Conservation (phyloP, 2,113 vertebrate species). For the Neomonachus schauinslandi region DNA sequence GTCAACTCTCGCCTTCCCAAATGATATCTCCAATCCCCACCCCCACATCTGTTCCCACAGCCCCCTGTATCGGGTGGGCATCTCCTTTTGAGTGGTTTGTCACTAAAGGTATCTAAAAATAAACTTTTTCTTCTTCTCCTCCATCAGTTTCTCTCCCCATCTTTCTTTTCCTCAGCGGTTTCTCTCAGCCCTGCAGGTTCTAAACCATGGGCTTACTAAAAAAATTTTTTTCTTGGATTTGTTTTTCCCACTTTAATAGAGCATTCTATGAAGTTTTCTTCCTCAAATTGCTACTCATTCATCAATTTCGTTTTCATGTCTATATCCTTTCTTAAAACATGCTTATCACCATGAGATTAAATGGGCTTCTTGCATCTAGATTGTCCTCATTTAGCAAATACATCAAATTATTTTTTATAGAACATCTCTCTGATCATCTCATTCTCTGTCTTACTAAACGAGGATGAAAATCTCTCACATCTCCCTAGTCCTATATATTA, state of each 20-base stretch:
- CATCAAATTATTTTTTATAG: neutral
- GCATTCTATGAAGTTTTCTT: neutral
- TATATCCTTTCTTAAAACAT: neutral
- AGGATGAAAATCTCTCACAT: neutral
- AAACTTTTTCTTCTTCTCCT: neutral
- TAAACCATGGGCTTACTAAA: neutral
- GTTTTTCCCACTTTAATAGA: neutral
- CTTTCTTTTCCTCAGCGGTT: neutral
- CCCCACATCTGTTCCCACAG: neutral
- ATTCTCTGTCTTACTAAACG: neutral
- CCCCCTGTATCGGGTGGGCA: neutral
- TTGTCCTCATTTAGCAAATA: neutral
- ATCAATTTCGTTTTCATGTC: neutral
- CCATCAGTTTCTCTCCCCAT: neutral
- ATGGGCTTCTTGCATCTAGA: neutral
- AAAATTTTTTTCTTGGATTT: neutral
- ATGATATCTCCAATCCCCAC: neutral
- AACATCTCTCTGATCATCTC: neutral
- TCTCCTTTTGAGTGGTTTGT: neutral
- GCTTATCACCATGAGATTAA: neutral
- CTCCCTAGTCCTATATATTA: neutral
- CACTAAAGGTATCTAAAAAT: neutral
- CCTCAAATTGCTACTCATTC: neutral
- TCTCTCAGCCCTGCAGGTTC: neutral
- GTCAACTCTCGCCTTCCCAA: neutral